Evolutionary conservation across 2,113 vertebrate species (phyloP).

Genomic region (Indicator indicator): DNA sequence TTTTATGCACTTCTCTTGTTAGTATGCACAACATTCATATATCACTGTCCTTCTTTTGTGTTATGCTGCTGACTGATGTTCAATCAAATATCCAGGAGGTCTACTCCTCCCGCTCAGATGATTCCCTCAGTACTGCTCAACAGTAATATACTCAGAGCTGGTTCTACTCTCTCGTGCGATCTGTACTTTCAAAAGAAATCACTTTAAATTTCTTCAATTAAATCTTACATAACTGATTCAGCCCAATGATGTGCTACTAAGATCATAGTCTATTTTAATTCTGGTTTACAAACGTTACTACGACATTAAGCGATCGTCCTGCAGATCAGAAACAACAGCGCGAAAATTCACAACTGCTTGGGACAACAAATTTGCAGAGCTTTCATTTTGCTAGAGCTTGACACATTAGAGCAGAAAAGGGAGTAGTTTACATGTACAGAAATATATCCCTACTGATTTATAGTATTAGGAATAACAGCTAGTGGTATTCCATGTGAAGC

Average conservation of each 20-base stretch:
- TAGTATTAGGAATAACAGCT: neutral
- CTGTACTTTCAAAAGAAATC: constrained; percentile 11
- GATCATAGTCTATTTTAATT: constrained; percentile 20
- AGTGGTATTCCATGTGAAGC: neutral
- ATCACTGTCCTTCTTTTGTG: neutral
- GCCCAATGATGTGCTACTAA: neutral
- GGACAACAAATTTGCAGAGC: neutral
- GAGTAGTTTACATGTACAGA: neutral
- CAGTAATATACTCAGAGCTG: neutral
- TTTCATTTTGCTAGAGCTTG: neutral
- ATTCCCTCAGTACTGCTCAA: neutral
- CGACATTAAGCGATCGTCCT: neutral
- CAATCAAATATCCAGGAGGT: neutral
- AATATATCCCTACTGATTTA: neutral
- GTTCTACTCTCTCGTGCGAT: constrained; percentile 9
- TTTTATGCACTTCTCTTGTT: neutral
- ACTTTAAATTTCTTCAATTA: constrained; percentile 42
- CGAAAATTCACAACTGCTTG: neutral
- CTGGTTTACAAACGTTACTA: constrained; percentile 1
- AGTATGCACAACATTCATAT: neutral
- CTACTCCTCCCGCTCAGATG: neutral
- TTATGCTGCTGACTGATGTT: neutral
- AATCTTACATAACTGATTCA: constrained; percentile 7
- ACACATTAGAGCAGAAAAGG: constrained; percentile 9
- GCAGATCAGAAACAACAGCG: neutral